Base-by-base conservation (phyloP, 1,140 invertebrate genomes). In the Zeugodacus cucurbitae region DNA sequence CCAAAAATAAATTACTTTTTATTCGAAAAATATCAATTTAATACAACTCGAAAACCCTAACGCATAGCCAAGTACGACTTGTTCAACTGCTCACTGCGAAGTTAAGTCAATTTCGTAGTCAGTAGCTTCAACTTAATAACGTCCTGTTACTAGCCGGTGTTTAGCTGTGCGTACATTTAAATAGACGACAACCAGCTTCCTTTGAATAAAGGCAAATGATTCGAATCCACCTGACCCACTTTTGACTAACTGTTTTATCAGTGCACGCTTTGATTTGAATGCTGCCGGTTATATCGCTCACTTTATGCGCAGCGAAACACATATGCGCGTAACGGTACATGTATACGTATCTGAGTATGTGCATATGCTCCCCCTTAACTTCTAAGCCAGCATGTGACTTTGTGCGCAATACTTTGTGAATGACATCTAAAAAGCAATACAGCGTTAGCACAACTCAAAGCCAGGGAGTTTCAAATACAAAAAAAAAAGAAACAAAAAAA, bases 151-250 rank as follows among this genome's bases (percentile, higher is more conserved):
- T 54, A 54, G 48, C 48, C 48, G 48, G 48, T 54, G 48, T 54
- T 54, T 54, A 54, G 48, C 48, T 20, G 48, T 20, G 48, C 48
- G 48, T 54, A 54, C 3, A 70, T 70, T 34, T 34, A 32, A 29
- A 70, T n/a, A 74, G 70, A 22, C 29, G 70, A 22, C 29, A n/a
- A 8, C 20, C 41, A 26, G 44, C 74, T 82, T 82, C 74, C 74
- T 82, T 82, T 82, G 41, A 17, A 82, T 82, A 8, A 26, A 10
- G 3, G 74, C 41, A 41, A 41, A 48, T 48, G 20, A 48, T 82
- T 82, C 22, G 41, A 82, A 82, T 34, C 74, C 74, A 82, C 37
- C 74, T 82, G 74, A 82, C 74, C 37, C 74, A 82, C 41, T 82
- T 82, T 48, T n/a, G n/a, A 14, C n/a, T 20, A 34, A 48, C 74